Evolutionary conservation across 2,797 vertebrate genomes (phyloP), one percentile per base, ranked within the genome.

Genomic region (Acridotheres tristis): DNA sequence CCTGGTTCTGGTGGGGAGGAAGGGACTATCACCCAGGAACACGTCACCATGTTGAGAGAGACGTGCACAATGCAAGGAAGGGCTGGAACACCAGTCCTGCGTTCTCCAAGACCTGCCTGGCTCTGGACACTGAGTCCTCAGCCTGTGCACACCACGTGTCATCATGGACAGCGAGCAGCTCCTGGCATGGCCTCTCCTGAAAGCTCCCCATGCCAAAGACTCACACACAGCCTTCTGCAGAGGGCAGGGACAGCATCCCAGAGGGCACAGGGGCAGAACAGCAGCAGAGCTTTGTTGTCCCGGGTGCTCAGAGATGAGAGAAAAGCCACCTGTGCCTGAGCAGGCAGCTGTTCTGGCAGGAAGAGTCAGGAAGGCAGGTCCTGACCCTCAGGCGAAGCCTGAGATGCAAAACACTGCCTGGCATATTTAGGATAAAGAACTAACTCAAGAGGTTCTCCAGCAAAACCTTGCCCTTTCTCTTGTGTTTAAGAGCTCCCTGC

Each of bases 121-220:
- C 42, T 55, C 50, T 45, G 47, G 18, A 38, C 6, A 27, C 40
- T 15, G 40, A 59, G 27, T 2, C 36, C 54, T 78, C 74, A 68
- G 48, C 53, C 58, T 29, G 25, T 55, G 69, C 34, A 50, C 42
- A 1, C 5, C 0, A 0, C 0, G 9, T 9, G 65, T 30, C 65
- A 45, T 7, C 22, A 9, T 0, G 36, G 76, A 22, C 48, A 36
- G 3, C 22, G 53, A 69, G 68, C 67, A 88, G 58, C 58, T 61
- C 47, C 75, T 42, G 63, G 47, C 75, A 85, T 0, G 0, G 62
- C 50, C 45, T 22, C 26, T 65, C 6, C 43, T 17, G 43, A 58
- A 17, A n/a, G n/a, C n/a, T 90, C 61, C 69, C 51, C 21, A 4
- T 25, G 51, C 47, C 72, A 36, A 29, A 38, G 47, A 42, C 47